phyloP scores from a whole-genome alignment of 1,140 invertebrate species.

The Heterodera schachtii region DNA sequence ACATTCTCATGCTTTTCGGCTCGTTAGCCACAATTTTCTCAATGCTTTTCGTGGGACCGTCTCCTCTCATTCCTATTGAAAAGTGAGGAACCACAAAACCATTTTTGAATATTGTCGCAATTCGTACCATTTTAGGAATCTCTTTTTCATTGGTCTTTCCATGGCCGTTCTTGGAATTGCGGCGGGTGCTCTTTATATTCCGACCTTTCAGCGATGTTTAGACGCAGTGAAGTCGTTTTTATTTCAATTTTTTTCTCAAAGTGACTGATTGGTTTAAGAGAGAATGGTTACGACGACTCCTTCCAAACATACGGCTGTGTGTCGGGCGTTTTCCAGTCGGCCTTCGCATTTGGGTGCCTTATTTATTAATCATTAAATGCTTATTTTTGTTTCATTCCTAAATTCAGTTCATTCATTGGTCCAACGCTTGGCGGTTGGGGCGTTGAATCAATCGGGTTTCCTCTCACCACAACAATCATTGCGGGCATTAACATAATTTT shows the following conservation, averaged over 20 bases:
- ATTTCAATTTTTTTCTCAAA: constrained; percentile 19
- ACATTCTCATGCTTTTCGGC: constrained; percentile 58
- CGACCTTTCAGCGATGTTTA: constrained; percentile 64
- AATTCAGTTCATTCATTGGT: constrained; percentile 56
- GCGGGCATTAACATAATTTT: constrained; percentile 57
- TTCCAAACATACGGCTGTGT: constrained; percentile 65
- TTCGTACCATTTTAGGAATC: constrained; percentile 34
- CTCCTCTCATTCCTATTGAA: constrained; percentile 56
- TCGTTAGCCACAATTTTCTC: constrained; percentile 58
- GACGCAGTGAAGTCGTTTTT: constrained; percentile 62
- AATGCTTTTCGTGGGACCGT: constrained; percentile 63
- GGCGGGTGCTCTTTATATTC: constrained; percentile 64
- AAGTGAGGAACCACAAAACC: constrained; percentile 39
- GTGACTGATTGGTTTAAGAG: constrained; percentile 18
- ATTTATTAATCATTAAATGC: constrained; percentile 9
- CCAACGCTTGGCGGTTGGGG: constrained; percentile 60
- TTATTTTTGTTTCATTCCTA: not conserved
- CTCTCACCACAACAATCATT: constrained; percentile 62
- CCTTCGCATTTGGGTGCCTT: constrained; percentile 60
- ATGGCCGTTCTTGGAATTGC: constrained; percentile 61
- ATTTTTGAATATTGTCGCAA: constrained; percentile 25
- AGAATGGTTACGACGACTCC: constrained; percentile 62
- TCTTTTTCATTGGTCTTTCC: constrained; percentile 60
- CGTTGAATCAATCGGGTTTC: constrained; percentile 61
- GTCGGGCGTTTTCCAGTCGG: constrained; percentile 63